Evolutionary conservation across 2,888 invertebrate species (phyloP), one percentile per base, ranked within the genome.

Genomic region (Lepidonotus clava): DNA sequence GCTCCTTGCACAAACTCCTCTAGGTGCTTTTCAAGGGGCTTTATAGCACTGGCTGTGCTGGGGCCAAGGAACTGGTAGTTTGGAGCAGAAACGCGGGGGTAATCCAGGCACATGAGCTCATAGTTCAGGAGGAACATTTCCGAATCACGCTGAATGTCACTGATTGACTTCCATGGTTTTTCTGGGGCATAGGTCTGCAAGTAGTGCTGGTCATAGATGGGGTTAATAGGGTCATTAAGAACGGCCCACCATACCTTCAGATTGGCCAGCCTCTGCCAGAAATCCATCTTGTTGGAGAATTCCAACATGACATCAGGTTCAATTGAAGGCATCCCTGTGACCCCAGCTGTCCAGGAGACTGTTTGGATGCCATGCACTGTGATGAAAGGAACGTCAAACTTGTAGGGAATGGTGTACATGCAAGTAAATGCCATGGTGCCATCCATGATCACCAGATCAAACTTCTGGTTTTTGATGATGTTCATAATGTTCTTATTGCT

Each of bases 91-190:
- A 67, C 24, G 14, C 67, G 11, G n/a, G 67, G 67, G 32, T 67
- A 67, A 67, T 67, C 67, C 11, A 67, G 24, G 34, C 77, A 76
- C 77, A 24, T 32, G 28, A 32, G 6, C 77, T 76, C 77, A 76
- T 18, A 76, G 28, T 18, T 67, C 11, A 67, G 11, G 14, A 67
- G 32, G 24, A 24, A 67, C 11, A 67, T 67, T n/a, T 67, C 67
- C 24, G 67, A 11, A 14, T 24, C 24, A 14, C 51, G 11, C 51
- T 14, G 11, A 11, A 51, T 51, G 11, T 51, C 51, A 51, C 18
- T 18, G 14, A 51, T 11, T 11, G 51, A 51, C 18, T 14, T 51
- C 51, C 18, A 18, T 18, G 51, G 51, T 51, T 51, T 11, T 14
- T 51, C 51, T 11, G 51, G 18, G 14, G 18, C 51, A 51, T 51